Evolutionary conservation across 2,888 invertebrate species (phyloP), one percentile per base, ranked within the genome.

Genomic region (Cinara cedri): DNA sequence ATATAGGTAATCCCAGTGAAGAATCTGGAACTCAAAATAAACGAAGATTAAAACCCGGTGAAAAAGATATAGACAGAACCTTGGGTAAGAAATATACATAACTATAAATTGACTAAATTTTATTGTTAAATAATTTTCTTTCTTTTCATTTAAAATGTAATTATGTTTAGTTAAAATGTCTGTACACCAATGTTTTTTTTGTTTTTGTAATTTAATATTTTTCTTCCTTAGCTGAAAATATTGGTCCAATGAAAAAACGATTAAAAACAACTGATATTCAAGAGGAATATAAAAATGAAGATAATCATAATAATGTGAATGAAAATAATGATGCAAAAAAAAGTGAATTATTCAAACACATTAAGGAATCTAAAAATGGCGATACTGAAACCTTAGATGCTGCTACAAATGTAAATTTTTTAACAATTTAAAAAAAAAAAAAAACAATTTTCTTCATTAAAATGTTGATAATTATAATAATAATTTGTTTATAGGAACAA

Each of bases 271-370:
- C 90, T 46, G 89, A 89, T 81, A 86, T 89, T 16, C 87, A 89
- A 68, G 86, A 87, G 82, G 86, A 87, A 70, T 83, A 85, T 24
- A 84, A 84, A 4, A 88, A 83, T 63, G 84, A 84, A 19, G 83
- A 84, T 42, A 84, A 86, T 49, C 85, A 86, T 57, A 86, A 87
- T 9, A 46, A 65, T 0, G 85, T 34, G 34, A 34, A 86, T 1
- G 82, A 83, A 9, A 82, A 84, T 71, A 83, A 82, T 6, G 81
- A 85, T 62, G 85, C 86, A 13, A 84, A 85, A 76, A 84, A 87
- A 21, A 85, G 87, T 4, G 92, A 93, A 81, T 89, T 92, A 82
- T 95, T 92, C 86, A 93, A 96, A 85, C 96, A 96, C 85, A 91
- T 96, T 3, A 91, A 92, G 81, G 89, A 90, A 81, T 82, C 78